Evolutionary conservation across 2,113 vertebrate genomes (phyloP).

Genomic region (Thamnophis sirtalis): DNA sequence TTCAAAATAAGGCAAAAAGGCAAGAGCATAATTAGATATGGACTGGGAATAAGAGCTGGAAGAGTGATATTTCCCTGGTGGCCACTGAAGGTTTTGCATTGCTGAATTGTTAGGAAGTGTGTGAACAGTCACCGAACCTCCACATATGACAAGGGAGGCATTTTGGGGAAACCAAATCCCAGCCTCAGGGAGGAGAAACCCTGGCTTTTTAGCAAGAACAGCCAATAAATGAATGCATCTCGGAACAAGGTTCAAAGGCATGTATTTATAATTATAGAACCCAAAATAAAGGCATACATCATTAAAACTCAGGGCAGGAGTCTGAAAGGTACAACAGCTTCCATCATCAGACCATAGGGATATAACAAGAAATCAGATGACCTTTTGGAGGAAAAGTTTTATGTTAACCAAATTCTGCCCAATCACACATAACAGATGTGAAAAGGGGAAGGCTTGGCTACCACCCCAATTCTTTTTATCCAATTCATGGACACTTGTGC

Average conservation of each 20-base stretch:
- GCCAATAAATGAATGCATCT: not conserved
- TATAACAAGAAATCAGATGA: not conserved
- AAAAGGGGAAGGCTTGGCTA: not conserved
- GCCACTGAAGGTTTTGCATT: not conserved
- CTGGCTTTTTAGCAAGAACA: not conserved
- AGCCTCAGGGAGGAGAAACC: not conserved
- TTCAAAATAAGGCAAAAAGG: not conserved
- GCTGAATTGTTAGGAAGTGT: not conserved
- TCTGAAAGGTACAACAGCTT: not conserved
- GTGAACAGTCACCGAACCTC: not conserved
- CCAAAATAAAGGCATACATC: not conserved
- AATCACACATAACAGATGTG: not conserved
- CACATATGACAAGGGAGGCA: not conserved
- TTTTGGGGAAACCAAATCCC: not conserved
- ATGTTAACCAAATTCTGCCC: not conserved
- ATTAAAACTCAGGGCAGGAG: not conserved
- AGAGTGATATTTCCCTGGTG: not conserved
- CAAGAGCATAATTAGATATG: not conserved
- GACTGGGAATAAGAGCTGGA: not conserved
- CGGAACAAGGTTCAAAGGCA: not conserved
- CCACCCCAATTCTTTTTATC: not conserved
- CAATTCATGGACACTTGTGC: not conserved
- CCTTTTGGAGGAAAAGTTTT: not conserved
- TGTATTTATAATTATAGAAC: not conserved
- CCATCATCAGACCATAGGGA: not conserved